phyloP scores from a whole-genome alignment of 2,888 invertebrate species.

The Drosophila ustulata region DNA sequence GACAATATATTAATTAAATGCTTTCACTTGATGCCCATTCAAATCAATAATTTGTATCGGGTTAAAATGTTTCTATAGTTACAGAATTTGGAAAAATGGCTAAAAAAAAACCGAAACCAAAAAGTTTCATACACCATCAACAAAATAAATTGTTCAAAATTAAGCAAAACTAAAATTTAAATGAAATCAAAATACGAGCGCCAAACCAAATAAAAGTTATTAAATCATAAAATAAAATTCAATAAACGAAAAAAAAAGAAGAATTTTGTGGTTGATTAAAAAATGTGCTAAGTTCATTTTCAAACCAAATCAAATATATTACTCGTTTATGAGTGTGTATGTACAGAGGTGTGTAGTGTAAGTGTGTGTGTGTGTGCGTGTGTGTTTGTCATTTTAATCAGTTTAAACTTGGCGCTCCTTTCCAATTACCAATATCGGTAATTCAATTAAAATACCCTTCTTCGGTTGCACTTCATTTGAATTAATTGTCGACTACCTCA shows the following conservation, averaged over 20 bases:
- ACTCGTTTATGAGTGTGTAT: conserved; percentile 3
- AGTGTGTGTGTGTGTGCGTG: not conserved
- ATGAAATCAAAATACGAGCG: not conserved
- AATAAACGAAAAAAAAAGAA: not conserved
- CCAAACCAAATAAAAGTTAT: conserved; percentile 12
- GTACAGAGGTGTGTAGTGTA: not conserved
- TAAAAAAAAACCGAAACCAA: conserved; percentile 47
- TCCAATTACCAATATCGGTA: not conserved
- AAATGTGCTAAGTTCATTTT: conserved; percentile 7
- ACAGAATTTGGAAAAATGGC: conserved; percentile 52
- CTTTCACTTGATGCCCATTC: not conserved
- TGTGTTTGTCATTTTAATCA: not conserved
- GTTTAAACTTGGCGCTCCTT: not conserved
- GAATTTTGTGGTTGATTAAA: not conserved
- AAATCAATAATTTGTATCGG: not conserved
- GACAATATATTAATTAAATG: conserved; percentile 5
- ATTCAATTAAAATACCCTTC: not conserved
- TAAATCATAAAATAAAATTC: not conserved
- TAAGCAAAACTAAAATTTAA: conserved; percentile 5
- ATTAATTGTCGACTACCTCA: not conserved
- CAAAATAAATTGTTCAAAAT: conserved; percentile 3
- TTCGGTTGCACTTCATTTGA: not conserved
- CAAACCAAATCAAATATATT: conserved; percentile 11
- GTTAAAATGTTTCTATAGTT: conserved; percentile 45
- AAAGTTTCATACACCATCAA: conserved; percentile 53